phyloP scores from a whole-genome alignment of 1,140 invertebrate genomes.

The Drosophila mayri region DNA sequence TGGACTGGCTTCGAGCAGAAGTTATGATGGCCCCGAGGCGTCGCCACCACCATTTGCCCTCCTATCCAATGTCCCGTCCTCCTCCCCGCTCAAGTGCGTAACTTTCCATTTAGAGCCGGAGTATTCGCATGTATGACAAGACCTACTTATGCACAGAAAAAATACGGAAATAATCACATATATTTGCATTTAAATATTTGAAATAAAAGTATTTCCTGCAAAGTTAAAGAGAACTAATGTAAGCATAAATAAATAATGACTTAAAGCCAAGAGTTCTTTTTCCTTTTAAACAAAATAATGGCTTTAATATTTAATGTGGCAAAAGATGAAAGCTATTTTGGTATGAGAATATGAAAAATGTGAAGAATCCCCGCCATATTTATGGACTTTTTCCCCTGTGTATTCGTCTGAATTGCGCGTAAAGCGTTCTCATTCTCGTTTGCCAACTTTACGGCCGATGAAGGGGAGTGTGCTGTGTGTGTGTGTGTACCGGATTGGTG shows the following conservation, averaged over 20 bases:
- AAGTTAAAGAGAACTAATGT: background rate
- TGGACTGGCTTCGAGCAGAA: slow-evolving; percentile 57
- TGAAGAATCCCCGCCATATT: slow-evolving; percentile 10
- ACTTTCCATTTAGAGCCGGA: slow-evolving; percentile 63
- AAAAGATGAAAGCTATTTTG: background rate
- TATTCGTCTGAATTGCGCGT: slow-evolving; percentile 21
- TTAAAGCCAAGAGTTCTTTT: background rate
- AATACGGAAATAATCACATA: background rate
- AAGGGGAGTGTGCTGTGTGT: background rate
- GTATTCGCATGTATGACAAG: slow-evolving; percentile 45
- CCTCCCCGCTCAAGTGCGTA: slow-evolving; percentile 46
- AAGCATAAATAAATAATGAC: background rate
- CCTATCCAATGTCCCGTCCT: slow-evolving; percentile 12
- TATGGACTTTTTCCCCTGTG: slow-evolving; percentile 18
- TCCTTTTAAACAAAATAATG: background rate
- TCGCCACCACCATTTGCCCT: slow-evolving; percentile 31
- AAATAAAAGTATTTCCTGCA: background rate
- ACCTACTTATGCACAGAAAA: slow-evolving; percentile 13
- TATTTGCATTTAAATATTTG: background rate
- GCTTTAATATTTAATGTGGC: slow-evolving; percentile 21
- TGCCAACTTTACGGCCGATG: slow-evolving; percentile 52
- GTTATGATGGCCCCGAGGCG: slow-evolving; percentile 69
- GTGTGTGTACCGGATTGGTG: background rate
- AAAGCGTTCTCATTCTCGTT: slow-evolving; percentile 63
- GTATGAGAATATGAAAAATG: background rate